phyloP scores from a whole-genome alignment of 92 coral and sea anemone species.

The Palythoa caribaeorum region DNA sequence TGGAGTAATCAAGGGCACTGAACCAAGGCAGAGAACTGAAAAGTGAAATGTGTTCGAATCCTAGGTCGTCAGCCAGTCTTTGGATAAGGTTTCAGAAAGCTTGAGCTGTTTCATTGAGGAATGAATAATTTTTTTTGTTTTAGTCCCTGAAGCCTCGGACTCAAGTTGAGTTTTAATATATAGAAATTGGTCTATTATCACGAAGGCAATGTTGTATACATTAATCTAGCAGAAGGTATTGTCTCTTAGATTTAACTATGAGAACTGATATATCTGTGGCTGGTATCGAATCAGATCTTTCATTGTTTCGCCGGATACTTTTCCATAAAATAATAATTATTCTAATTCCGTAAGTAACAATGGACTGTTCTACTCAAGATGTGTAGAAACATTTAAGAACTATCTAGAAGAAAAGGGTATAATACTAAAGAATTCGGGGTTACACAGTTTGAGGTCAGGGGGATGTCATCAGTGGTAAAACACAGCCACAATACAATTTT shows the following conservation, averaged over 20 bases:
- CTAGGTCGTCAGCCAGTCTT: too few relatives aligned
- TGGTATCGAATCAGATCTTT: background rate
- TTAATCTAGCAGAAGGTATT: constrained; percentile 13
- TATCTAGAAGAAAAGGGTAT: background rate
- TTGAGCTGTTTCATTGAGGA: too few relatives aligned
- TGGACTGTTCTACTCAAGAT: background rate
- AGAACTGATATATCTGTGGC: background rate
- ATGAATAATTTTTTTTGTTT: background rate
- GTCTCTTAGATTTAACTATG: constrained; percentile 22
- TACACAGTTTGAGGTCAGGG: background rate
- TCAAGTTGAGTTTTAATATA: too few relatives aligned
- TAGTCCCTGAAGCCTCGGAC: too few relatives aligned
- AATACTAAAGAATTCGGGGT: background rate
- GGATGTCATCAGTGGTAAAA: background rate
- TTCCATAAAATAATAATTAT: background rate
- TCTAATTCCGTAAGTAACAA: background rate
- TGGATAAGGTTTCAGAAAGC: too few relatives aligned
- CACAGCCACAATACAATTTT: background rate
- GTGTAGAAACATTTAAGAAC: background rate
- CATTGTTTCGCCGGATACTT: background rate
- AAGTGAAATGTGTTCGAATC: too few relatives aligned
- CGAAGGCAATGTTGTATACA: constrained; percentile 48
- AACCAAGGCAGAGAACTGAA: too few relatives aligned
- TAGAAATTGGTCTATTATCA: background rate
- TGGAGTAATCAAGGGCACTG: too few relatives aligned